These are phyloP conservation scores for Hirudo medicinalis DNA, from an alignment of 1,140 invertebrate genomes.

Conservation along the genomic window DNA sequence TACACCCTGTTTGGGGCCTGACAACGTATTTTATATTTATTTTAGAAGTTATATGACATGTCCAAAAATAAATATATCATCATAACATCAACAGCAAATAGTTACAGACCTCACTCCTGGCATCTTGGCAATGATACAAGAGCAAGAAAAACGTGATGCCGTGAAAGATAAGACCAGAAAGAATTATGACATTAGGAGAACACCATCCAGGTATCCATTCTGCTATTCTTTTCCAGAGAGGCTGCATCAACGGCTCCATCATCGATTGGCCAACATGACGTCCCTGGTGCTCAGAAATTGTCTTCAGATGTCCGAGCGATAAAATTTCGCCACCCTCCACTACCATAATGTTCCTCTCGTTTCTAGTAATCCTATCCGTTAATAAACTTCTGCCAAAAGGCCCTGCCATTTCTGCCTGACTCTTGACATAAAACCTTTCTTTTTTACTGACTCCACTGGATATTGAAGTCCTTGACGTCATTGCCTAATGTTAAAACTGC, in stretches of 20 bases:
- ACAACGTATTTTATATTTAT: slow-evolving; percentile 26
- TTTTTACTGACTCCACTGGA: too few relatives aligned
- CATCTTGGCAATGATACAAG: slow-evolving; percentile 65
- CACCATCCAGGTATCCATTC: slow-evolving; percentile 78
- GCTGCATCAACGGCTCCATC: slow-evolving; percentile 73
- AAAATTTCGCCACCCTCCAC: slow-evolving; percentile 24
- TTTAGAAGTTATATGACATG: not conserved
- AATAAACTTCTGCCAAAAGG: too few relatives aligned
- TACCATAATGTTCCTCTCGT: too few relatives aligned
- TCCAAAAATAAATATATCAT: too few relatives aligned
- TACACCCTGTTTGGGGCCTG: slow-evolving; percentile 82
- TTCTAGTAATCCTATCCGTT: too few relatives aligned
- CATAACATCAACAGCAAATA: not conserved
- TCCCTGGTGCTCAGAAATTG: slow-evolving; percentile 86
- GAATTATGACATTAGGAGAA: slow-evolving; percentile 93
- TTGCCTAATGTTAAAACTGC: too few relatives aligned
- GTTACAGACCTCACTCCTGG: slow-evolving; percentile 50
- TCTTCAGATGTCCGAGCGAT: slow-evolving; percentile 52
- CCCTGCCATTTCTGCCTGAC: too few relatives aligned
- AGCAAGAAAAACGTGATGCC: slow-evolving; percentile 80
- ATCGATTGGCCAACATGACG: slow-evolving; percentile 70
- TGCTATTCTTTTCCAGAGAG: slow-evolving; percentile 93
- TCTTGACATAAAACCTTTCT: too few relatives aligned
- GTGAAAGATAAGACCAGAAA: slow-evolving; percentile 81
- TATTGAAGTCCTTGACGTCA: too few relatives aligned